phyloP scores from a whole-genome alignment of 64 coral and sea anemone genomes.

The Acropora tenuis region DNA sequence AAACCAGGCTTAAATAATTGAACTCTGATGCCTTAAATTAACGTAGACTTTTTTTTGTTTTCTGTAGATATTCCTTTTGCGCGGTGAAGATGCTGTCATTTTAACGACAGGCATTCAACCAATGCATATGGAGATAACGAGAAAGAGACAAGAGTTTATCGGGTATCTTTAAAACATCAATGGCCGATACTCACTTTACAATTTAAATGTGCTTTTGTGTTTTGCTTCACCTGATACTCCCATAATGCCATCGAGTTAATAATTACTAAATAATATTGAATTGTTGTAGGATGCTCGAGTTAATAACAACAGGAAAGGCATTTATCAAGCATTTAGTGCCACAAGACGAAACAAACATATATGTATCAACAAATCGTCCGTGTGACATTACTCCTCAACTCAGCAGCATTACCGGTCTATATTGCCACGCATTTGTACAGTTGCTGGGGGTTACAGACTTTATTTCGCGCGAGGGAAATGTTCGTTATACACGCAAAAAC shows the following conservation, averaged over 20 bases:
- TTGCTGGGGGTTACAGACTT: too few species aligned
- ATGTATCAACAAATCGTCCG: too few species aligned
- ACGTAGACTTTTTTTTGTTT: neutral
- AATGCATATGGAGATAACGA: conserved; percentile 20
- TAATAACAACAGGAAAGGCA: conserved; percentile 49
- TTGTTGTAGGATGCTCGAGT: conserved; percentile 32
- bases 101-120: conserved; percentile 29
- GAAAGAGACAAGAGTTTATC: conserved; percentile 11
- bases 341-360: neutral
- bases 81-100: conserved; percentile 37
- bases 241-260: too few species aligned
- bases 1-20: too few species aligned
- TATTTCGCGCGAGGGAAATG: too few species aligned
- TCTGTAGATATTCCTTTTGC: conserved; percentile 62
- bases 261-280: neutral
- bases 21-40: too few species aligned
- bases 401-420: too few species aligned
- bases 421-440: too few species aligned
- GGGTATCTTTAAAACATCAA: neutral
- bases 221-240: too few species aligned
- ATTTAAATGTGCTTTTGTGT: too few species aligned
- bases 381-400: too few species aligned
- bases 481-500: too few species aligned
- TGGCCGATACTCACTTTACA: neutral
- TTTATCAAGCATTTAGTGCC: conserved; percentile 63